phyloP scores from a whole-genome alignment of 2,797 vertebrate genomes.

The Megaceryle alcyon region DNA sequence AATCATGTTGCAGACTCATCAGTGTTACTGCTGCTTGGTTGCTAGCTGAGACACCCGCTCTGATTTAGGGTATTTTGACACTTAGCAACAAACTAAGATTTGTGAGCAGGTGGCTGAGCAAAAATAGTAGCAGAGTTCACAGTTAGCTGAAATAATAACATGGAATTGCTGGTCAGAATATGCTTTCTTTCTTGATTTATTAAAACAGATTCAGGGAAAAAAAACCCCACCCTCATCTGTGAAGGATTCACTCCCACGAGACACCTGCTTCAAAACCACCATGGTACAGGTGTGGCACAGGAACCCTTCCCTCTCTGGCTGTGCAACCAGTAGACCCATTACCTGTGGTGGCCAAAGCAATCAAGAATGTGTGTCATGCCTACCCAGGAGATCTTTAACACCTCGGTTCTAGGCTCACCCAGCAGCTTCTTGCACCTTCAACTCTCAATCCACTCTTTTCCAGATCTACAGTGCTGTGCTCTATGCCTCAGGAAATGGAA shows the following conservation, averaged over 20 bases:
- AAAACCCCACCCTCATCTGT: background rate
- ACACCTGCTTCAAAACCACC: conserved; percentile 33
- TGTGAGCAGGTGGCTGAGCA: conserved; percentile 72
- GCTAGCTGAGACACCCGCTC: conserved; percentile 64
- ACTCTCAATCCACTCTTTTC: background rate
- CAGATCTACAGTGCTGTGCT: background rate
- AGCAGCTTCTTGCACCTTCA: background rate
- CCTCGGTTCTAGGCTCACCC: background rate
- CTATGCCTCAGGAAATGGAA: background rate
- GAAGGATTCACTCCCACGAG: conserved; percentile 47
- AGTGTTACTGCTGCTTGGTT: conserved; percentile 63
- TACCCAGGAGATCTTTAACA: background rate
- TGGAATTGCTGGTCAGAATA: conserved; percentile 68
- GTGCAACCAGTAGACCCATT: background rate
- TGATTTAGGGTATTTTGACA: conserved; percentile 77
- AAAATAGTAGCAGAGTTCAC: conserved; percentile 72
- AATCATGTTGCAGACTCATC: conserved; percentile 69
- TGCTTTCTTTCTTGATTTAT: conserved; percentile 60
- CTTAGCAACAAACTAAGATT: conserved; percentile 72
- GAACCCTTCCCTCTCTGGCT: background rate
- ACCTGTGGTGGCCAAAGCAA: background rate
- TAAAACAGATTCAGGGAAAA: conserved; percentile 43
- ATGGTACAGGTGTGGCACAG: background rate
- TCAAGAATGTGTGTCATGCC: background rate
- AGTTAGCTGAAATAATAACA: conserved; percentile 73